Base-by-base conservation (phyloP, 30 jellyfish, hydroid and myxozoan genomes). In the Catostylus mosaicus region DNA sequence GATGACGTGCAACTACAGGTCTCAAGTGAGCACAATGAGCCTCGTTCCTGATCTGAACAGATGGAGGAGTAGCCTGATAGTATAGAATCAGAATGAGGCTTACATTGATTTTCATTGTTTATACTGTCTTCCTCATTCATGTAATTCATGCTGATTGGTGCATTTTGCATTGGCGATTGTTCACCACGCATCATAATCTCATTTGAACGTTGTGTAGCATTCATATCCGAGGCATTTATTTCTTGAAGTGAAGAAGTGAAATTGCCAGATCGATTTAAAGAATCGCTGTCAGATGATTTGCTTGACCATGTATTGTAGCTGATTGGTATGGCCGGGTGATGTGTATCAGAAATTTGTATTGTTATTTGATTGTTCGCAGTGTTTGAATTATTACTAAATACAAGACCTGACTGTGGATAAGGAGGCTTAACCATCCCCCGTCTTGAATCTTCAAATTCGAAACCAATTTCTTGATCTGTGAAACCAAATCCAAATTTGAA, bases 261-360 rank as follows among this genome's bases (percentile, higher is more conserved):
- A 57, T 76, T 76, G 3, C 72, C 88, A 1, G 88, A 57, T 30
- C 78, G 78, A 34, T 3, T 62, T 10, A 76, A 32, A 1, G 88
- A 76, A 57, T 45, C 78, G 22, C 88, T 76, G 35, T 62, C 88
- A 27, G 88, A 76, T 37, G 88, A 76, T 76, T 76, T 76, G 36
- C 88, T 76, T 35, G 88, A 76, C 88, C 88, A 76, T 0, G 88
- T 76, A 57, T 76, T 76, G 30, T 76, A 76, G 26, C 88, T 76
- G 23, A 76, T 76, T 3, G 88, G 88, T 0, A 76, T 62, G 10
- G 88, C 88, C 22, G 76, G 72, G 46, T 61, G 88, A 30, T 48
- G 77, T 0, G 56, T 16, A 14, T 76, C 71, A 20, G 19, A 31
- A 3, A 46, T 33, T 23, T 30, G 27, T n/a, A 26, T 3, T 23